Percentiles rank a stretch among this genome's conserved stretches.
phyloP scores from a whole-genome alignment of 1,140 invertebrate genomes.

The Drosophila seguyi region DNA sequence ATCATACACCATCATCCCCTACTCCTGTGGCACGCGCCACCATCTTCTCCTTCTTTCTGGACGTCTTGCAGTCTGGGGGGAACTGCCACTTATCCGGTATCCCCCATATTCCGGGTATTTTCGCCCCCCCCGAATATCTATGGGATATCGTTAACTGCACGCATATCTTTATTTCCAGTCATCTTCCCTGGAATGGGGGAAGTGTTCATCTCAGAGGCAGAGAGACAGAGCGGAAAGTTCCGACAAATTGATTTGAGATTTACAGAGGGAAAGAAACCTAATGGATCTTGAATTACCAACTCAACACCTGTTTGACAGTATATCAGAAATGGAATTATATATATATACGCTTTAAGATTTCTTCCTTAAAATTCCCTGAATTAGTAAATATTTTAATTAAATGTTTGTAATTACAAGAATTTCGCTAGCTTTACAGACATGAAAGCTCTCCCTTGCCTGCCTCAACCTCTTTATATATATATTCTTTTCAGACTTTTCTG shows the following conservation, averaged over 20 bases:
- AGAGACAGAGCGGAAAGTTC: too few species aligned
- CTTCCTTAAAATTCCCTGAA: not conserved
- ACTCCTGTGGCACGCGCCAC: constrained; percentile 58
- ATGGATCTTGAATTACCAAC: constrained; percentile 8
- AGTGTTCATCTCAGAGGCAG: constrained; percentile 11
- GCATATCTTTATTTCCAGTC: constrained; percentile 32
- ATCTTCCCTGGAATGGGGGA: constrained; percentile 7
- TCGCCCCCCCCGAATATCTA: not conserved
- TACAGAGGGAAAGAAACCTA: not conserved
- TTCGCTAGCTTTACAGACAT: too few species aligned
- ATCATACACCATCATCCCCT: not conserved
- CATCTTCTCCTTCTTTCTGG: not conserved
- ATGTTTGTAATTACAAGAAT: too few species aligned
- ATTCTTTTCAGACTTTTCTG: too few species aligned
- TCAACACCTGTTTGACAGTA: constrained; percentile 10
- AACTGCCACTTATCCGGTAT: constrained; percentile 57
- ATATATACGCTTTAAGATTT: not conserved
- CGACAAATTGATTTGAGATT: constrained; percentile 26
- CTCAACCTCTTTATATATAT: not conserved
- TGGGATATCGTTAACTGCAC: constrained; percentile 28
- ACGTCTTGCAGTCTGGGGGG: constrained; percentile 57
- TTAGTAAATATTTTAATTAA: too few species aligned
- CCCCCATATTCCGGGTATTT: constrained; percentile 7
- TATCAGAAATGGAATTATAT: not conserved
- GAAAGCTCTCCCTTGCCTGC: not conserved